Evolutionary conservation across 2,113 vertebrate genomes (phyloP), one percentile per base, ranked within the genome.

Genomic region (Plectropomus leopardus): DNA sequence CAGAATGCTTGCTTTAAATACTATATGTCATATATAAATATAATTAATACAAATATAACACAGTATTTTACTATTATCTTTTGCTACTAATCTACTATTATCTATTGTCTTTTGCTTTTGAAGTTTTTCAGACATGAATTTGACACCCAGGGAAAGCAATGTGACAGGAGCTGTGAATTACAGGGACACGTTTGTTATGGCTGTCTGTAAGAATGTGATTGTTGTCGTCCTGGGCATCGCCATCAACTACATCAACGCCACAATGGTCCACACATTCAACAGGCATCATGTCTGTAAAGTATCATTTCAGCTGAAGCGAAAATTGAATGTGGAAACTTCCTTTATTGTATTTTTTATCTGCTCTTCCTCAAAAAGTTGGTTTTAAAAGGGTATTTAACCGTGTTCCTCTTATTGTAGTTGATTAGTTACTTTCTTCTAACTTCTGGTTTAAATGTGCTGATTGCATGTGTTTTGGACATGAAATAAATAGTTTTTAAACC

Each of bases 231-330:
- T 60, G 11, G 32, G 32, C 19, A n/a, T 60, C 58, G 23, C 11
- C 21, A 60, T 60, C 21, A 60, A 40, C 58, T 60, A 60, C 32
- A 60, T 60, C 58, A 60, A 40, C 23, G 58, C 58, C 10, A 60
- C 32, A 3, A 36, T 60, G 58, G 21, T 60, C 58, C 58, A 60
- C 32, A 60, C 58, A 23, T 60, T 60, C 58, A 60, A 60, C 58
- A 36, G 15, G 32, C 30, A 60, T 23, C 58, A 60, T 1, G 58
- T 60, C 5, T 36, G 58, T 60, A 14, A 14, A 60, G 14, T 3
- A 5, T 2, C 15, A 4, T n/a, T 50, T 1, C 8, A 3, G 21
- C 48, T 9, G 10, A 19, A 17, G 53, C 7, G 11, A 48, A 54
- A 28, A 13, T 15, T 54, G 36, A 40, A 40, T 7, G 8, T 40